Percentiles rank a stretch among this genome's conserved stretches.
These are phyloP conservation scores for Andrena cerasifolii DNA, from an alignment of 1,140 invertebrate species.

Conservation along the genomic window DNA sequence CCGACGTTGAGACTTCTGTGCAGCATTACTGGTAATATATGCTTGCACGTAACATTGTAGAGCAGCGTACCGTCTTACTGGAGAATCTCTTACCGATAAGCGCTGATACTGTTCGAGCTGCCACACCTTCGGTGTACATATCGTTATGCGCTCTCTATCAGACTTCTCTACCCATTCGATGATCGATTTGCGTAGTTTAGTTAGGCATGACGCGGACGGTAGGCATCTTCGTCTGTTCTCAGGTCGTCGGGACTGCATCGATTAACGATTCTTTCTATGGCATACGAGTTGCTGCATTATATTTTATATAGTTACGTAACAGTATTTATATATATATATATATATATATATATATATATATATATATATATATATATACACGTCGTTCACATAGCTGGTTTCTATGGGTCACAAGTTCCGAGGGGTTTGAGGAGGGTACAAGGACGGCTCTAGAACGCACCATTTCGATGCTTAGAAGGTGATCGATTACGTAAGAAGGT, in stretches of 20 bases:
- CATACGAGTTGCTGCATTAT: too few relatives aligned
- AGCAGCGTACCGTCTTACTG: constrained; percentile 75
- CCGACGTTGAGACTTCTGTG: constrained; percentile 93
- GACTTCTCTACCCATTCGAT: constrained; percentile 54
- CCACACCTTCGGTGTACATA: constrained; percentile 48
- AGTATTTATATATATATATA: too few relatives aligned
- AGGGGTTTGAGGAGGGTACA: too few relatives aligned
- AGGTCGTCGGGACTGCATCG: constrained; percentile 57
- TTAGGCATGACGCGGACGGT: constrained; percentile 58
- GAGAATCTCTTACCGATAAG: constrained; percentile 76
- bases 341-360: too few relatives aligned
- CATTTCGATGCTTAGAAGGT: not conserved
- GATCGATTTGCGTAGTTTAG: constrained; percentile 59
- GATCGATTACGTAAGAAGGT: not conserved
- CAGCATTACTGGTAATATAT: constrained; percentile 94
- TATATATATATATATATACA: too few relatives aligned
- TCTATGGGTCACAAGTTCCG: too few relatives aligned
- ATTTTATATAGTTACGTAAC: too few relatives aligned
- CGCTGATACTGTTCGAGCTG: constrained; percentile 53
- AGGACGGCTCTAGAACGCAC: too few relatives aligned
- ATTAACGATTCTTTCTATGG: not conserved
- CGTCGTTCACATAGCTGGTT: too few relatives aligned
- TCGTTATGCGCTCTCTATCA: constrained; percentile 42
- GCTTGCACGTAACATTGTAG: constrained; percentile 78
- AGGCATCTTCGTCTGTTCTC: constrained; percentile 63